Conservation (phyloP, 2,113 vertebrate species). For the Pelecanus crispus region DNA sequence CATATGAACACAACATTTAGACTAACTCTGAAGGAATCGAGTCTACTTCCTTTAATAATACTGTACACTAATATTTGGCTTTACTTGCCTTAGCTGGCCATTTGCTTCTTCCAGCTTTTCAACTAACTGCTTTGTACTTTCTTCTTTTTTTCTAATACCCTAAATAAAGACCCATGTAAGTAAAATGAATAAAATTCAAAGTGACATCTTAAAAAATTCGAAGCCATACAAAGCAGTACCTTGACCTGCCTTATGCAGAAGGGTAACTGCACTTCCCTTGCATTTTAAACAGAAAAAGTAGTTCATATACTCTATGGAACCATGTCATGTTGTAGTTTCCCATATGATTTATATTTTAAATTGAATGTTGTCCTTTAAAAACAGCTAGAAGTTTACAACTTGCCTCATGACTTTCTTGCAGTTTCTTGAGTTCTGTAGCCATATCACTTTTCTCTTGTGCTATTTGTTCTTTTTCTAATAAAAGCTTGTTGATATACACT, state of each 20-base stretch:
- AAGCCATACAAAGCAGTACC: neutral
- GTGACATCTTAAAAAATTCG: neutral
- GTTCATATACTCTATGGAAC: neutral
- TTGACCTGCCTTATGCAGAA: neutral
- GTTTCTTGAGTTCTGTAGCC: conserved; percentile 58
- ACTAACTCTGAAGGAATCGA: neutral
- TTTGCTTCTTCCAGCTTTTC: conserved; percentile 79
- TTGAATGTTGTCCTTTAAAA: neutral
- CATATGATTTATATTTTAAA: neutral
- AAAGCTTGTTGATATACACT: conserved; percentile 67
- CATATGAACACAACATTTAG: neutral
- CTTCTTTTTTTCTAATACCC: conserved; percentile 72
- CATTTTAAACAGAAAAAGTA: neutral
- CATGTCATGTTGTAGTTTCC: neutral
- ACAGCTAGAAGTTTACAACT: conserved; percentile 22
- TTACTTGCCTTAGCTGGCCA: conserved; percentile 75
- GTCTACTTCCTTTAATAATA: neutral
- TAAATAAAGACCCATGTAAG: conserved; percentile 50
- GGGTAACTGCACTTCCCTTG: neutral
- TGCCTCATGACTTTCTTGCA: conserved; percentile 76
- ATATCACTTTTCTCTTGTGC: conserved; percentile 63
- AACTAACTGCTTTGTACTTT: conserved; percentile 73
- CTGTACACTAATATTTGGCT: neutral
- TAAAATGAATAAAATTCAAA: neutral
- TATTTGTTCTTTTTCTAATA: conserved; percentile 76